These are phyloP conservation scores for Microcebus tavaratra DNA, from an alignment of 2,113 vertebrate species.

Conservation along the genomic window DNA sequence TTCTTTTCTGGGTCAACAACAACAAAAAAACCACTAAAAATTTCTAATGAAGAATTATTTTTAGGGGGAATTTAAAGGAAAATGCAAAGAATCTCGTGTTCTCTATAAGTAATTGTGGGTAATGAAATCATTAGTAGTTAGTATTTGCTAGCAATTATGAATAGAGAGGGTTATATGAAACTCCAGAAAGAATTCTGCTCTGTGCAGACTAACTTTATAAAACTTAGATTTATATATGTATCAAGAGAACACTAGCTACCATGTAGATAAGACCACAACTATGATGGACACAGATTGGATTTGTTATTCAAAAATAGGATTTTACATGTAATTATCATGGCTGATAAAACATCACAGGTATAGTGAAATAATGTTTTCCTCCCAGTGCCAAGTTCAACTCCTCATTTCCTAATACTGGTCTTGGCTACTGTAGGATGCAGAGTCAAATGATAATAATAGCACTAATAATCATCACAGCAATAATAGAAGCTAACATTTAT, in stretches of 20 bases:
- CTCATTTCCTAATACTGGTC: background rate
- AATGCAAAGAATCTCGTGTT: background rate
- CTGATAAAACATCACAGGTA: background rate
- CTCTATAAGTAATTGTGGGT: background rate
- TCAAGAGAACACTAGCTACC: background rate
- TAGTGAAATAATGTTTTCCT: background rate
- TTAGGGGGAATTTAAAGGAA: background rate
- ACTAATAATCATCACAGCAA: background rate
- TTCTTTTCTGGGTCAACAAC: background rate
- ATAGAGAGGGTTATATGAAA: background rate
- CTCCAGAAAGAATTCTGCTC: background rate
- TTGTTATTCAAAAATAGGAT: background rate
- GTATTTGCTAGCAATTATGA: constrained; percentile 9
- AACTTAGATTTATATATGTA: background rate
- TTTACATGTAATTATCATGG: background rate
- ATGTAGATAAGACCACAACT: background rate
- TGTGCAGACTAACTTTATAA: constrained; percentile 19
- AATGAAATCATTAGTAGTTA: constrained; percentile 45
- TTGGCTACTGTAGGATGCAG: background rate
- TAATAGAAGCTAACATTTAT: background rate
- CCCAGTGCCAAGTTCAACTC: background rate
- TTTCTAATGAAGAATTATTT: constrained; percentile 12
- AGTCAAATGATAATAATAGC: background rate
- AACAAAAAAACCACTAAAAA: background rate
- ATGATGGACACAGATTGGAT: background rate